Conservation (phyloP, 1,140 invertebrate genomes). For the Euschistus heros region DNA sequence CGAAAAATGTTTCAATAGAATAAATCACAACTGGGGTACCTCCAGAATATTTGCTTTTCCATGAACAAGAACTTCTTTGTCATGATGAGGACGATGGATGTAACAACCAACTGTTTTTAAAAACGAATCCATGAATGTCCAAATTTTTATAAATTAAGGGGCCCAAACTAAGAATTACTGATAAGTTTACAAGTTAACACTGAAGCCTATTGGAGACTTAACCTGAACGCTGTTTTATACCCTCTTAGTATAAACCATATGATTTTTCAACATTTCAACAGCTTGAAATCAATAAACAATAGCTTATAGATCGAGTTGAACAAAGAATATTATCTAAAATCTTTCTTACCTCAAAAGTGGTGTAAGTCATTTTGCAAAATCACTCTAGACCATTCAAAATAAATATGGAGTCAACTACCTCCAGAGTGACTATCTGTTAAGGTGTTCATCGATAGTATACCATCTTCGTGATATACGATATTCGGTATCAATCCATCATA, state of each 20-base stretch:
- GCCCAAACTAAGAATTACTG: background rate
- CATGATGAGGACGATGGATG: background rate
- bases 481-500: no score
- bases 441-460: no score
- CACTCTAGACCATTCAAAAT: background rate
- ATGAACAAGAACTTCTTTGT: background rate
- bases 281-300: background rate
- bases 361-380: conserved; percentile 11
- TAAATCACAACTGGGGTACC: background rate
- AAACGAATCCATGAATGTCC: no score
- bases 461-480: no score
- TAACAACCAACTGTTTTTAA: no score
- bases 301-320: background rate
- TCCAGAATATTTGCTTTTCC: background rate
- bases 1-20: background rate
- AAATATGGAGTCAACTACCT: no score
- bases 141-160: no score
- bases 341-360: background rate
- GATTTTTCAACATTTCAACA: background rate
- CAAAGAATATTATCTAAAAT: background rate
- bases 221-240: background rate
- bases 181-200: background rate
- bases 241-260: background rate
- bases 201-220: background rate
- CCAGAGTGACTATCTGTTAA: no score